Evolutionary conservation across 2,113 vertebrate species (phyloP).

Genomic region (Poicephalus meyeri): DNA sequence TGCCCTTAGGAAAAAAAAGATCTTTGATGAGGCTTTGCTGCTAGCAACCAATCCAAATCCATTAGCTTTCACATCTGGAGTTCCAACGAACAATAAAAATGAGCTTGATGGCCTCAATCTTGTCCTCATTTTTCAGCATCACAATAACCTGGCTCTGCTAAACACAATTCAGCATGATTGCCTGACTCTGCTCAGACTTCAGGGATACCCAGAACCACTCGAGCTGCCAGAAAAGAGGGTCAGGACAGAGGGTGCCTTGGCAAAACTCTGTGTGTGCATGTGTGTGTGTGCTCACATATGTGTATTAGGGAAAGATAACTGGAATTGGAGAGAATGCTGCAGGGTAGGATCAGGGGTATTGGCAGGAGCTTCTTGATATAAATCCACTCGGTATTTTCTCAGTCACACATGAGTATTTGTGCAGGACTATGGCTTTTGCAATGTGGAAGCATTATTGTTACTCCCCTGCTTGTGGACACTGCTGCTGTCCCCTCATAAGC

Average conservation of each 20-base stretch:
- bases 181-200: conserved; percentile 36
- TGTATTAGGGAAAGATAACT: neutral
- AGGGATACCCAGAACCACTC: conserved; percentile 10
- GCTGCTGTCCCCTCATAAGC: neutral
- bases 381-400: neutral
- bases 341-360: conserved; percentile 31
- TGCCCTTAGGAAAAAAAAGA: conserved; percentile 71
- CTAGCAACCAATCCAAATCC: conserved; percentile 76
- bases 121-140: conserved; percentile 77
- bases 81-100: conserved; percentile 74
- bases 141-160: conserved; percentile 72
- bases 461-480: neutral
- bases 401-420: neutral
- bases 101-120: conserved; percentile 77
- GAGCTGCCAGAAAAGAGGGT: conserved; percentile 37
- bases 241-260: conserved; percentile 6
- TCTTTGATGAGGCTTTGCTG: conserved; percentile 75
- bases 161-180: conserved; percentile 77
- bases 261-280: neutral
- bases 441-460: neutral
- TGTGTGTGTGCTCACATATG: neutral
- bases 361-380: neutral
- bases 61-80: conserved; percentile 79
- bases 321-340: conserved; percentile 22
- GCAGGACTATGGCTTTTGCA: neutral